Base-by-base conservation (phyloP, 2,113 vertebrate genomes). In the Australoheros scitulus region DNA sequence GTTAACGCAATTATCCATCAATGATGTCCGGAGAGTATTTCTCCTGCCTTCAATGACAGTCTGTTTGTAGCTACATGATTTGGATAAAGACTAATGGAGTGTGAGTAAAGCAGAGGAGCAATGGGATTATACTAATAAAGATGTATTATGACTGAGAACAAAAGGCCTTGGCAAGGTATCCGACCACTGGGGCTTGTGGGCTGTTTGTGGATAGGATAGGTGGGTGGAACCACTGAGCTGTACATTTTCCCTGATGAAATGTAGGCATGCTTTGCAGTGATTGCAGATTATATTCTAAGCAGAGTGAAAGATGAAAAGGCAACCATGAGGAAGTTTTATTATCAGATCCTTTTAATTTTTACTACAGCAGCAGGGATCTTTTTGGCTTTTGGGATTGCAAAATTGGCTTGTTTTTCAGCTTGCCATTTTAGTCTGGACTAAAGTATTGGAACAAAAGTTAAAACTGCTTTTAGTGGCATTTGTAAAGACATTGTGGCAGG, bases 11-110 rank as follows among this genome's bases (percentile, higher is more conserved):
- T 94, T 93, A 93, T 91, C 92, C 84, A 75, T 65, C 17, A 68
- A 26, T 74, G 82, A 87, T 86, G 91, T 91, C 90, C 88, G 14
- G 86, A 91, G 92, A 91, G 91, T 79, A 79, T 92, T 92, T 87
- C 87, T 90, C 81, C 80, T 88, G 83, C 88, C 85, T 94, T 95
- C 91, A 92, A 88, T 93, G 91, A 90, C 90, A 92, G 93, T 91
- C 64, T 89, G 90, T 91, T 92, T 93, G 90, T 92, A 92, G 86
- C 91, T 91, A 90, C 91, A 87, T 87, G 91, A 93, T 95, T 93
- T 91, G 90, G 92, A 93, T 93, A 92, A 92, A 94, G 94, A 95
- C 91, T 94, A 94, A 95, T 94, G 89, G 91, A 91, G 92, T 93
- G 93, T 92, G 88, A 89, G 87, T 85, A 92, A 88, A 93, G 92